Evolutionary conservation across 2,888 invertebrate genomes (phyloP), one percentile per base, ranked within the genome.

Genomic region (Atrina japonica): DNA sequence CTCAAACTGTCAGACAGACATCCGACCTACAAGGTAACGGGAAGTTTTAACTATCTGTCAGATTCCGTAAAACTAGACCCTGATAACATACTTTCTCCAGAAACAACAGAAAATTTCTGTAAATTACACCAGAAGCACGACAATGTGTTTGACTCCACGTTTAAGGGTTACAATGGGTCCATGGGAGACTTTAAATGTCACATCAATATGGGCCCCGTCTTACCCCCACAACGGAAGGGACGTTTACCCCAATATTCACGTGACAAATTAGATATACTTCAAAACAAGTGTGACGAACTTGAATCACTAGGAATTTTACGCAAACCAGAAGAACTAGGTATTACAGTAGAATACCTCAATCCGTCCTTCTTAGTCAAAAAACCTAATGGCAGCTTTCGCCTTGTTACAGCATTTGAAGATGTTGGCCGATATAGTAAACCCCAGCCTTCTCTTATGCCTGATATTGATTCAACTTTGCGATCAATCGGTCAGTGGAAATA

Each of bases 191-290:
- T n/a, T n/a, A n/a, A n/a, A 25, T 71, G 76, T 23, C 35, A 49
- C 7, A 70, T 78, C 14, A 78, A 76, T 49, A 76, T 80, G 81
- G 80, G 79, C 30, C 80, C 79, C 41, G 70, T 75, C n/a, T 72
- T 66, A 45, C 79, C 78, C 11, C 79, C n/a, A n/a, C n/a, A n/a
- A n/a, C n/a, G n/a, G 3, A 82, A 83, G 56, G 81, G 80, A n/a
- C 41, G 77, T 9, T 29, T 79, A 11, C 80, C 81, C 2, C 77
- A 77, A 35, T 80, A 83, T 55, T 52, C 75, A 18, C 50, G 73
- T 1, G 70, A n/a, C n/a, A n/a, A n/a, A n/a, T n/a, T n/a, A n/a
- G n/a, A n/a, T n/a, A n/a, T 81, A 35, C 56, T 82, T 14, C 81
- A 81, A 61, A 23, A 72, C 5, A 78, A 72, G 29, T 82, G 75